Evolutionary conservation across 2,888 invertebrate species (phyloP).

Genomic region (Dasysyrphus tricinctus): DNA sequence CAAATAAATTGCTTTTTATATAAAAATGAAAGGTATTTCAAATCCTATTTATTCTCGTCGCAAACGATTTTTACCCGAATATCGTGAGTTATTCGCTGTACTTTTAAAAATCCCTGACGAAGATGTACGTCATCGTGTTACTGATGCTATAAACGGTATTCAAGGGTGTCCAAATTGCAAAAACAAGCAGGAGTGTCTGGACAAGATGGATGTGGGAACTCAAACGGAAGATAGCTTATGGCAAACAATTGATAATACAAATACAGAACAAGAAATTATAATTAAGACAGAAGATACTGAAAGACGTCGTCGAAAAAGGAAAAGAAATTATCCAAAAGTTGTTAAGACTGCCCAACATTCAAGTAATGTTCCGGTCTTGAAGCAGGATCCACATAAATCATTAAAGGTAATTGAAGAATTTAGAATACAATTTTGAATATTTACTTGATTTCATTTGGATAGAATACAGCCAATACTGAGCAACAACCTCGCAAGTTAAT

Average conservation of each 20-base stretch:
- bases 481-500: conserved; percentile 7
- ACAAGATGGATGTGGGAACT: conserved; percentile 16
- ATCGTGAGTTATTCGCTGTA: conserved; percentile 85
- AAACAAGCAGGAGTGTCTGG: not conserved
- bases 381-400: conserved; percentile 9
- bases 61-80: conserved; percentile 84
- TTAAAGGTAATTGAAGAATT: not conserved
- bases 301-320: conserved; percentile 58
- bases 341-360: conserved; percentile 70
- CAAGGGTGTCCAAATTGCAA: conserved; percentile 43
- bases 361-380: conserved; percentile 24
- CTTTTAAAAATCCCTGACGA: conserved; percentile 80
- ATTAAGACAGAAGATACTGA: not conserved
- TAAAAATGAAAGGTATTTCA: conserved; percentile 8
- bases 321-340: conserved; percentile 65
- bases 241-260: not conserved
- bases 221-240: conserved; percentile 40
- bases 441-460: not conserved
- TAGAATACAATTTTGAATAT: not conserved
- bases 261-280: not conserved
- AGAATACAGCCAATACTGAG: not conserved
- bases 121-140: conserved; percentile 79
- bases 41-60: conserved; percentile 45
- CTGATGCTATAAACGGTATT: conserved; percentile 80
- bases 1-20: not conserved